phyloP scores from a whole-genome alignment of 2,113 vertebrate species.

The Colius striatus region DNA sequence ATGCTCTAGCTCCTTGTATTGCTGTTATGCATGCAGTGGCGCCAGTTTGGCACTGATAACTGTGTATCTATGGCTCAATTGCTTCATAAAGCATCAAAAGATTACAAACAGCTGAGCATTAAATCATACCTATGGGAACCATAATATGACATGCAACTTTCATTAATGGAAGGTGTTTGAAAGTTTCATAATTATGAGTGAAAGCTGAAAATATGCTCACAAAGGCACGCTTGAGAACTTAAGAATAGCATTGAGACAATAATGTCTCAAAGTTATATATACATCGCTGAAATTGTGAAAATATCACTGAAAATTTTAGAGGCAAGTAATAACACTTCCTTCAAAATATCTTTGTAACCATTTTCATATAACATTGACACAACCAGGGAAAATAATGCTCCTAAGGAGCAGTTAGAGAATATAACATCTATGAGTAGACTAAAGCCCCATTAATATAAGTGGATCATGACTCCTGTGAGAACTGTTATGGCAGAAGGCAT shows the following conservation, averaged over 20 bases:
- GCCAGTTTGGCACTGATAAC: neutral
- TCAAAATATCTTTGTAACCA: neutral
- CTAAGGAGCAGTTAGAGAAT: neutral
- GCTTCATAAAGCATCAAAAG: neutral
- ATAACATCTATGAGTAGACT: neutral
- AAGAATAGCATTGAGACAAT: neutral
- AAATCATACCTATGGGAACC: neutral
- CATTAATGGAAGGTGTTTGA: neutral
- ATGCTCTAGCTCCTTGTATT: neutral
- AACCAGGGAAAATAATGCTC: constrained; percentile 8
- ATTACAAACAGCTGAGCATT: neutral
- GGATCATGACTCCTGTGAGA: neutral
- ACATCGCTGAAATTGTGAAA: neutral
- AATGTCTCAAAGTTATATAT: neutral
- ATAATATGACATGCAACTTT: neutral
- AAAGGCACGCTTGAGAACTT: neutral
- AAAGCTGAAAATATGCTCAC: neutral
- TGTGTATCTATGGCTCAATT: neutral
- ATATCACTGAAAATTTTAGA: neutral
- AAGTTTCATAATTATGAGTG: neutral
- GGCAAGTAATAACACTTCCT: neutral
- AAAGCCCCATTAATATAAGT: neutral
- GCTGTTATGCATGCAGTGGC: neutral
- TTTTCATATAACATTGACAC: constrained; percentile 21
- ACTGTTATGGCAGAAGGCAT: neutral